Percentiles rank a stretch among this genome's conserved stretches.
Conservation (phyloP, 1,140 invertebrate species). For the Samia ricini region DNA sequence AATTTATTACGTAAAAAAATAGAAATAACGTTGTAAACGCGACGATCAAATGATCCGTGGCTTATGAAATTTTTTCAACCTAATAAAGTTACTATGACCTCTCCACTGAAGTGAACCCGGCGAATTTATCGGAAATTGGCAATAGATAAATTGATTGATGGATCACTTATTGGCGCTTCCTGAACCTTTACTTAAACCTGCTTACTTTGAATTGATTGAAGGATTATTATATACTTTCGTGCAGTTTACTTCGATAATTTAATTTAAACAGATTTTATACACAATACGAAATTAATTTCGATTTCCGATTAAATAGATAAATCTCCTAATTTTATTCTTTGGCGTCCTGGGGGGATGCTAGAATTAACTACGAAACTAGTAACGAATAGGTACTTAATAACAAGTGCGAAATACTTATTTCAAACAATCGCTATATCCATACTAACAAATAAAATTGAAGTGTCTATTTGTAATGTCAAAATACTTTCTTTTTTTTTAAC, state of each 20-base stretch:
- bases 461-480: too few species aligned
- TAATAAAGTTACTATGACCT: background rate
- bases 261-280: background rate
- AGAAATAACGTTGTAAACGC: background rate
- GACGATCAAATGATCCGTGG: background rate
- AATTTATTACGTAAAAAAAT: background rate
- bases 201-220: background rate
- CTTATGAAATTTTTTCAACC: background rate
- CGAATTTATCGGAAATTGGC: background rate
- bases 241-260: too few species aligned
- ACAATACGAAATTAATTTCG: too few species aligned
- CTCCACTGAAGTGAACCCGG: background rate
- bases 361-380: too few species aligned
- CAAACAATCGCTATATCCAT: too few species aligned
- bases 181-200: background rate
- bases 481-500: too few species aligned
- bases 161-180: background rate
- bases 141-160: constrained; percentile 1
- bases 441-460: too few species aligned
- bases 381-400: too few species aligned
- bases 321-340: too few species aligned
- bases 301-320: too few species aligned
- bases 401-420: too few species aligned
- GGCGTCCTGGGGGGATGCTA: too few species aligned
- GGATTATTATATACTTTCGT: background rate